Conservation (phyloP, 2,888 invertebrate species). For the Xiphydria camelus region DNA sequence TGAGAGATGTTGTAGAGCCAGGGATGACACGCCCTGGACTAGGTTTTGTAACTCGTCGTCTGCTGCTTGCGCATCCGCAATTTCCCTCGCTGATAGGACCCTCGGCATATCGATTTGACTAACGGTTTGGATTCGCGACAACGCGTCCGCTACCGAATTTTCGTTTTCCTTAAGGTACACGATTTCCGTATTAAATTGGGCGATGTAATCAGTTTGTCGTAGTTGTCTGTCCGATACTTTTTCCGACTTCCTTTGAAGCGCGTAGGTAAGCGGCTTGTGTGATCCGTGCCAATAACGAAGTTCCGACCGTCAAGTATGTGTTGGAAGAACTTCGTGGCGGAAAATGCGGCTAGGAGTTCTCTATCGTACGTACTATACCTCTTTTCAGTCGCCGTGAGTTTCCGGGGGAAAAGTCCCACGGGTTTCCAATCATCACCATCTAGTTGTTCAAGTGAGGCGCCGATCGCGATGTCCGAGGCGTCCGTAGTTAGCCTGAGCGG, state of each 20-base stretch:
- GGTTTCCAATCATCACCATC: slow-evolving; percentile 7
- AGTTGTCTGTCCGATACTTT: slow-evolving; percentile 13
- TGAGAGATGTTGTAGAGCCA: not conserved
- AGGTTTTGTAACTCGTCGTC: slow-evolving; percentile 11
- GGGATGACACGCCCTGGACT: not conserved
- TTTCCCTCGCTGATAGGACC: not conserved
- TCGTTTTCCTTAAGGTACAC: slow-evolving; percentile 9
- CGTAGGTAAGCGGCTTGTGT: slow-evolving; percentile 4
- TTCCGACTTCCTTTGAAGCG: slow-evolving; percentile 2
- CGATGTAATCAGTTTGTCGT: slow-evolving; percentile 15
- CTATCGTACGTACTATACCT: slow-evolving; percentile 5
- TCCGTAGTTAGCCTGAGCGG: too few species aligned
- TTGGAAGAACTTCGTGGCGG: not conserved
- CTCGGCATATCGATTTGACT: slow-evolving; percentile 8
- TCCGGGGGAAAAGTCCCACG: slow-evolving; percentile 8
- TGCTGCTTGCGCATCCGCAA: slow-evolving; percentile 6
- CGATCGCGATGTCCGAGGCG: too few species aligned
- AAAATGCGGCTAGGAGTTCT: slow-evolving; percentile 3
- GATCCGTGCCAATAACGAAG: not conserved
- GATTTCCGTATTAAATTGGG: slow-evolving; percentile 17
- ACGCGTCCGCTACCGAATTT: slow-evolving; percentile 15
- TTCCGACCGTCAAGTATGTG: slow-evolving; percentile 1
- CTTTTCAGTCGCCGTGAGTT: slow-evolving; percentile 7
- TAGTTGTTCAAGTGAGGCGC: slow-evolving; percentile 3
- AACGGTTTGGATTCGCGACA: slow-evolving; percentile 8